Evolutionary conservation across 2,113 vertebrate genomes (phyloP), one percentile per base, ranked within the genome.

Genomic region (Neopipo cinnamomea): DNA sequence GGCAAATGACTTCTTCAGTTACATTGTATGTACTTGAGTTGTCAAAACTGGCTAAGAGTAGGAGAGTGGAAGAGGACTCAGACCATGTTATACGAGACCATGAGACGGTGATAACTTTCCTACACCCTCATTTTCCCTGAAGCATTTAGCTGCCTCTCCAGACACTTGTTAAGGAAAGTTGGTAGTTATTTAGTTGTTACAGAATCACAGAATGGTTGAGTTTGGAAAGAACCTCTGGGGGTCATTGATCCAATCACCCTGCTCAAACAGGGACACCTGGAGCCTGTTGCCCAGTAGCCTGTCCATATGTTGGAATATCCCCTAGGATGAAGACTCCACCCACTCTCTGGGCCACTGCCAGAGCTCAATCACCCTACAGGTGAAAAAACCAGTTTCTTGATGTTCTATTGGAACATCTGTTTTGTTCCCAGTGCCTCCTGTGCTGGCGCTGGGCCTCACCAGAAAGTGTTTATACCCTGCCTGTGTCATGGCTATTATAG

Each of bases 241-340:
- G 12, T n/a, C 39, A 28, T 9, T 0, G 2, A 13, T 78, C 37
- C 46, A 75, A 11, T 1, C 5, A 6, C 2, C 1, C 15, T 49
- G 19, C 24, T 49, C 12, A 46, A 37, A n/a, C 13, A 75, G 8
- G 12, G 31, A 6, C 28, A 56, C 3, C 15, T 50, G 58, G 6
- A 71, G 19, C 28, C 7, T 6, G 14, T 8, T 59, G 23, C 7
- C 20, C 41, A 76, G 23, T 14, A 25, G 15, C 2, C 3, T 30
- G 21, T 55, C 12, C 52, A 61, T 8, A 28, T 21, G 16, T 1
- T 14, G 63, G 33, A 76, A 52, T 22, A 22, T 52, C 23, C 73
- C 18, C n/a, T n/a, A 25, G 14, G 10, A 76, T 35, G 23, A 8
- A 76, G 12, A 39, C 10, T 83, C 25, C 5, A 9, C 12, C 31